Evolutionary conservation across 2,888 invertebrate species (phyloP).

Genomic region (Morpho helenor): DNA sequence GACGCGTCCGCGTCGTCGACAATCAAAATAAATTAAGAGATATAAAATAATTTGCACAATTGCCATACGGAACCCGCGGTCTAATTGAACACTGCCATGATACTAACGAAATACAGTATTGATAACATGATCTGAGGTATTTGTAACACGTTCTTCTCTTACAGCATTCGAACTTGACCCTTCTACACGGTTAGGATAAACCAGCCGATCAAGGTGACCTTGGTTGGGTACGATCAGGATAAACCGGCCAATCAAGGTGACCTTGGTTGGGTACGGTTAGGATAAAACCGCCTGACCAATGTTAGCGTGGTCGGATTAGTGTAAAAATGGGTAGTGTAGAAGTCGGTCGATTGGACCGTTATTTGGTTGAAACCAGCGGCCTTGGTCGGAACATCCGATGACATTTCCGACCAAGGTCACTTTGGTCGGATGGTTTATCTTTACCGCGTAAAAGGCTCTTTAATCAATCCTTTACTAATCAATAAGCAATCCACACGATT

Average conservation of each 20-base stretch:
- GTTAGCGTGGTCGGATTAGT: too few species aligned
- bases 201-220: not conserved
- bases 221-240: too few species aligned
- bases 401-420: too few species aligned
- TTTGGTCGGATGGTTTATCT: too few species aligned
- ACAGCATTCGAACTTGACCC: not conserved
- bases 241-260: not conserved
- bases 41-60: constrained; percentile 64
- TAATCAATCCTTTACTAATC: too few species aligned
- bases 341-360: too few species aligned
- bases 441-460: too few species aligned
- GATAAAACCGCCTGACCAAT: too few species aligned
- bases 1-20: constrained; percentile 42
- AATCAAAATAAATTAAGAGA: constrained; percentile 68
- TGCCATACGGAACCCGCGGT: constrained; percentile 32
- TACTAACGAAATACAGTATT: constrained; percentile 11
- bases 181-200: not conserved
- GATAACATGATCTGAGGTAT: constrained; percentile 27
- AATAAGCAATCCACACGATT: not conserved
- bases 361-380: too few species aligned
- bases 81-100: constrained; percentile 24
- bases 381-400: too few species aligned
- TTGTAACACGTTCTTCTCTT: constrained; percentile 1
- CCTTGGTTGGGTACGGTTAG: too few species aligned
- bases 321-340: too few species aligned